Evolutionary conservation across 2,113 vertebrate genomes (phyloP), one percentile per base, ranked within the genome.

Genomic region (Rallus limicola): DNA sequence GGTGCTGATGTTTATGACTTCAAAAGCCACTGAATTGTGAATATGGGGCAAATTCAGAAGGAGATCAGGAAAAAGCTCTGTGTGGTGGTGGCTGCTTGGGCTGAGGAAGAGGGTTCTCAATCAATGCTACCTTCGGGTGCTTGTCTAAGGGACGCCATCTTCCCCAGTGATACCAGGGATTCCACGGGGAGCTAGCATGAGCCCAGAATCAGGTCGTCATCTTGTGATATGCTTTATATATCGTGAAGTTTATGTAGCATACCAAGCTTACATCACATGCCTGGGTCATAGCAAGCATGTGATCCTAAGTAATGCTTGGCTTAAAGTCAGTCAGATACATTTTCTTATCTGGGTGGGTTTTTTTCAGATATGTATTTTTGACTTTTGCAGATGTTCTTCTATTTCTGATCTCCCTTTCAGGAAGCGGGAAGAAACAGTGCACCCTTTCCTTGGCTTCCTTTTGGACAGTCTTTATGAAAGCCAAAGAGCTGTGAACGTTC

Each of bases 1-100:
- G 83, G 98, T 97, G 63, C 99, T 99, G 36, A 98, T 95, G 82
- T 98, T 99, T 92, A 98, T 98, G 38, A 98, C 48, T 48, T 48
- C 48, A 48, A 99, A 98, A 26, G 99, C 98, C 18, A 97, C 98
- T 98, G 20, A 98, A 97, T 65, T 98, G 98, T 33, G 98, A 97
- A 76, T 97, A 95, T 33, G 97, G 93, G 83, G 97, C 80, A 69
- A 98, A 97, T 62, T 99, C 98, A 93, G 98, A 72, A 89, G 98
- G 98, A 98, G 82, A 58, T 97, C 98, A 3, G 71, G 71, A 72
- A 29, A 46, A 31, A 67, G 34, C 13, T 59, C 29, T 55, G 1
- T 16, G 38, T 36, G 38, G 11, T 38, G 44, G 34, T 29, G 53
- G 77, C 17, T 86, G 21, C 16, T 50, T 29, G 34, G 52, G 59